Percentiles rank a stretch among this genome's conserved stretches.
These are phyloP conservation scores for Amblyraja radiata DNA, from an alignment of 2,797 vertebrate genomes.

Conservation along the genomic window DNA sequence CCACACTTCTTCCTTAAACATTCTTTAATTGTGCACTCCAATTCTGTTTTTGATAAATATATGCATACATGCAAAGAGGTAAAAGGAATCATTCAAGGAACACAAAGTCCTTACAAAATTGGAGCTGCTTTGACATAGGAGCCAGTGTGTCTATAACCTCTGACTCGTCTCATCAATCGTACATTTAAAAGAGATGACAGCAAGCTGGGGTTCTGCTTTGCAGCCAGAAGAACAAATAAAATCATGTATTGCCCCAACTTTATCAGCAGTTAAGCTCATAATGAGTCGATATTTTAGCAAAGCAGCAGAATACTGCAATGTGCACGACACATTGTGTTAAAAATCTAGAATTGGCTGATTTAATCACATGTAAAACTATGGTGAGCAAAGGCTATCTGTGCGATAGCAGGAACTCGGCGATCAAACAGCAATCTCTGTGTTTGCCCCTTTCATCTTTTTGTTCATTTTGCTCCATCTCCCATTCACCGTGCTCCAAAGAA, in stretches of 20 bases:
- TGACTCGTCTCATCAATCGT: slow-evolving; percentile 30
- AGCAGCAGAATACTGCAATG: background rate
- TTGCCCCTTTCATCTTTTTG: background rate
- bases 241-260: background rate
- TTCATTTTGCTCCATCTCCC: background rate
- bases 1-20: background rate
- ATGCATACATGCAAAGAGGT: background rate
- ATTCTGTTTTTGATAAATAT: background rate
- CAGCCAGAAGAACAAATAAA: background rate
- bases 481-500: too few species aligned
- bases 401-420: background rate
- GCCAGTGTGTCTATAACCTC: slow-evolving; percentile 29
- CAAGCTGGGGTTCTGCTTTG: background rate
- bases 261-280: background rate
- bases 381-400: background rate
- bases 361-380: background rate
- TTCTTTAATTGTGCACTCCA: background rate
- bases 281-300: background rate
- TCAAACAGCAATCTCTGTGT: background rate
- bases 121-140: background rate
- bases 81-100: background rate
- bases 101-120: background rate
- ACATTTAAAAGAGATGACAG: slow-evolving; percentile 18
- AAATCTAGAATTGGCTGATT: background rate
- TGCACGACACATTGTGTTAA: background rate